A percentile compares a stretch with the other conserved stretches of the same genome.
These are phyloP conservation scores for Charanyca ferruginea DNA, from an alignment of 2,888 invertebrate genomes.

Conservation along the genomic window DNA sequence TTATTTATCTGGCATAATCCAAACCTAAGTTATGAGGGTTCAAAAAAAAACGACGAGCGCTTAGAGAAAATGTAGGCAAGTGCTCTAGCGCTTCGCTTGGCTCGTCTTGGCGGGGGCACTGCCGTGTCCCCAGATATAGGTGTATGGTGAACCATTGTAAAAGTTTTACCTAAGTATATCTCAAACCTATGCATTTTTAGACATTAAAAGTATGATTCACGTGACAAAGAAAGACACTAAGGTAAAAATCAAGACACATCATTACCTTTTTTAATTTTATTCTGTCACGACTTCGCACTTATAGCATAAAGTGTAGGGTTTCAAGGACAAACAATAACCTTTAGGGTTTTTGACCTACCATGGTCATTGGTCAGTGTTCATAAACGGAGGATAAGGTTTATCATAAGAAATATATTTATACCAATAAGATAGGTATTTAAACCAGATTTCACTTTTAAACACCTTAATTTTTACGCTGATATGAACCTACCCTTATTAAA, in stretches of 20 bases:
- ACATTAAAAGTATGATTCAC: not conserved
- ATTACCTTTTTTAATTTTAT: constrained; percentile 51
- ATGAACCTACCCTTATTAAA: not conserved
- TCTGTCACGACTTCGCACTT: constrained; percentile 68
- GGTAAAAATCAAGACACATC: constrained; percentile 13
- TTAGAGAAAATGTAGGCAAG: no score
- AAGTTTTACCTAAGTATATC: not conserved
- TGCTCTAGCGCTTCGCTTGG: no score
- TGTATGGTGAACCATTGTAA: no score
- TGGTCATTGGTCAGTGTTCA: constrained; percentile 56
- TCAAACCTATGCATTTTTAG: not conserved
- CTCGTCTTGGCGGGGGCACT: no score
- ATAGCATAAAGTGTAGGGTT: constrained; percentile 49
- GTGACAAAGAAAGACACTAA: constrained; percentile 6
- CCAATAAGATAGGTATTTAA: no score
- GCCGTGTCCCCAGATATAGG: no score
- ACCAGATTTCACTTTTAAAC: no score
- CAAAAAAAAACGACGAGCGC: no score
- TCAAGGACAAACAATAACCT: constrained; percentile 66
- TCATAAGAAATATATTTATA: constrained; percentile 18
- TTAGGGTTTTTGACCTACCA: constrained; percentile 71
- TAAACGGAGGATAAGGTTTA: constrained; percentile 54
- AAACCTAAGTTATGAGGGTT: no score
- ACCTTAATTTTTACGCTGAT: no score
- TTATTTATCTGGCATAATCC: no score